A percentile compares a stretch with the other conserved stretches of the same genome.
Evolutionary conservation across 2,113 vertebrate genomes (phyloP).

Genomic region (Anoura caudifer): DNA sequence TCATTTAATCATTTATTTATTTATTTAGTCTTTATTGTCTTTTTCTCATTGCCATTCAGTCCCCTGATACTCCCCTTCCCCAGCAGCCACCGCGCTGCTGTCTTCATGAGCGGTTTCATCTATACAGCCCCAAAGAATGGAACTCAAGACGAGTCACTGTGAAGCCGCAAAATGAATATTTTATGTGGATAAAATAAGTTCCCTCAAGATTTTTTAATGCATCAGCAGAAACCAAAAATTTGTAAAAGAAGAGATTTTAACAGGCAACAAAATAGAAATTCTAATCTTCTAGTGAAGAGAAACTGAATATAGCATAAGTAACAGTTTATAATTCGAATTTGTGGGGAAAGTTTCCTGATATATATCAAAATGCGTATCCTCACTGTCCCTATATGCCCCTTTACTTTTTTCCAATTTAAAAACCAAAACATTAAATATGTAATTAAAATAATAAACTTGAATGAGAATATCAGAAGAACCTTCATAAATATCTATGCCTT

Average conservation of each 20-base stretch:
- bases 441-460: conserved; percentile 28
- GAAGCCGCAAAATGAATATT: conserved; percentile 12
- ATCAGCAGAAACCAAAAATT: neutral
- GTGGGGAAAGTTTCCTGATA: neutral
- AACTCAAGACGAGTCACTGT: neutral
- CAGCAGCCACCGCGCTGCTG: no score
- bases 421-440: neutral
- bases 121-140: conserved; percentile 7
- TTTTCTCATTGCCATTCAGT: no score
- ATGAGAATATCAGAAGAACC: neutral
- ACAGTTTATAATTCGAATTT: conserved; percentile 20
- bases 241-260: neutral
- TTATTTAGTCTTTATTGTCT: no score
- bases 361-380: neutral
- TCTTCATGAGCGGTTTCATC: conserved; percentile 32
- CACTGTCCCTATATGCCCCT: neutral
- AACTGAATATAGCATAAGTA: neutral
- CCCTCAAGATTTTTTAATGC: conserved; percentile 11
- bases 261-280: neutral
- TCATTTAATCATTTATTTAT: no score
- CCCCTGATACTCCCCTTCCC: no score
- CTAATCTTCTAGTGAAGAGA: neutral
- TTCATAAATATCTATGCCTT: conserved; percentile 33
- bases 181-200: conserved; percentile 21
- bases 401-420: conserved; percentile 47